Conservation (phyloP, 2,797 vertebrate species). For the Benthosema pterotum region DNA sequence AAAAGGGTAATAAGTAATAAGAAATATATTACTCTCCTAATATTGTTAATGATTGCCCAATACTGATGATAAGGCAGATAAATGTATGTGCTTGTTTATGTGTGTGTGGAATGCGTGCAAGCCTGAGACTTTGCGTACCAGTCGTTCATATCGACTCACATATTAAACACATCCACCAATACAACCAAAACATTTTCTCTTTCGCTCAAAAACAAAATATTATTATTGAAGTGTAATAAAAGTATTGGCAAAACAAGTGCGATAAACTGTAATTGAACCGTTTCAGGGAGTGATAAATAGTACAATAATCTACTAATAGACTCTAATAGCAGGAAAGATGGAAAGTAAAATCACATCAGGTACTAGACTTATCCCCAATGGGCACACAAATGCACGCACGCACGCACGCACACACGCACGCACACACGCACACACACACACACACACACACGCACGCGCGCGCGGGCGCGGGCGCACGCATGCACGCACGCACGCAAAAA, state of each 20-base stretch:
- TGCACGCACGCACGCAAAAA: conserved; percentile 17
- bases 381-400: conserved; percentile 5
- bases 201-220: conserved; percentile 66
- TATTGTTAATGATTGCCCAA: no score
- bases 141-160: conserved; percentile 7
- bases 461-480: conserved; percentile 19
- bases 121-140: background rate
- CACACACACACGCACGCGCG: conserved; percentile 8
- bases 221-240: conserved; percentile 83
- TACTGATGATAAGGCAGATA: no score
- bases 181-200: conserved; percentile 58
- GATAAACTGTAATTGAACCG: conserved; percentile 77
- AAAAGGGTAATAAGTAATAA: no score
- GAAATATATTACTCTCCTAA: no score
- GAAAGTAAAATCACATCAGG: conserved; percentile 57
- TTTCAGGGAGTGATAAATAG: conserved; percentile 59
- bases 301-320: conserved; percentile 30
- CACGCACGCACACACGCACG: background rate
- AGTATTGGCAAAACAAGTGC: conserved; percentile 78
- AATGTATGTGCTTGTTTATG: conserved; percentile 20
- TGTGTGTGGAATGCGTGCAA: conserved; percentile 5
- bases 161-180: conserved; percentile 39
- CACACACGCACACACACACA: conserved; percentile 4
- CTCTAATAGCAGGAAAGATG: conserved; percentile 30
- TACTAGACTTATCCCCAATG: conserved; percentile 37